Conservation (phyloP, 2,113 vertebrate genomes). For the Nanger granti region DNA sequence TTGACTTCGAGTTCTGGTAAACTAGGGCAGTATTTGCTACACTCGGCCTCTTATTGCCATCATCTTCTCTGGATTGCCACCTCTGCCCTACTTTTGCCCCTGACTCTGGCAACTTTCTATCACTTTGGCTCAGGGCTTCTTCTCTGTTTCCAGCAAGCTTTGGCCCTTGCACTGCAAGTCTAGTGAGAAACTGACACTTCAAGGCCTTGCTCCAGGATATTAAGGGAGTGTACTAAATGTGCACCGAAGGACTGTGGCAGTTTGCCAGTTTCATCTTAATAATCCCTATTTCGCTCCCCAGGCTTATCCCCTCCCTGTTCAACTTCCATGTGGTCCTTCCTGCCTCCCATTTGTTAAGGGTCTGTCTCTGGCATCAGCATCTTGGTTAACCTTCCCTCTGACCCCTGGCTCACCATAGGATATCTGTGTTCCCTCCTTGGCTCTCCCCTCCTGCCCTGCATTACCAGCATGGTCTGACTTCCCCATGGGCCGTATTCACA, state of each 20-base stretch:
- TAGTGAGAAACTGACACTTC: slow-evolving; percentile 18
- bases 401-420: background rate
- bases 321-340: background rate
- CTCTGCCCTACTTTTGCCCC: background rate
- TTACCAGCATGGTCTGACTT: background rate
- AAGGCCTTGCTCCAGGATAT: slow-evolving; percentile 24
- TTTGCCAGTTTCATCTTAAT: slow-evolving; percentile 59
- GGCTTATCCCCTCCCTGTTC: background rate
- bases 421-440: background rate
- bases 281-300: slow-evolving; percentile 22
- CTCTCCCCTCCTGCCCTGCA: background rate
- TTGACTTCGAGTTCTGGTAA: background rate
- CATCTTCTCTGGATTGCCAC: background rate
- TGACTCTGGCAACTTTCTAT: background rate
- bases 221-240: slow-evolving; percentile 24
- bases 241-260: background rate
- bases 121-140: background rate
- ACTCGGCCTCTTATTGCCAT: background rate
- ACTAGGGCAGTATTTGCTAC: background rate
- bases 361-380: background rate
- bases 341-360: background rate
- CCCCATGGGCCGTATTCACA: background rate
- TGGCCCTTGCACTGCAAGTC: background rate
- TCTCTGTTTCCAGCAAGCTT: background rate
- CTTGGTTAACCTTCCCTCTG: background rate